These are phyloP conservation scores for Varanus komodoensis DNA, from an alignment of 2,113 vertebrate genomes.

Conservation along the genomic window DNA sequence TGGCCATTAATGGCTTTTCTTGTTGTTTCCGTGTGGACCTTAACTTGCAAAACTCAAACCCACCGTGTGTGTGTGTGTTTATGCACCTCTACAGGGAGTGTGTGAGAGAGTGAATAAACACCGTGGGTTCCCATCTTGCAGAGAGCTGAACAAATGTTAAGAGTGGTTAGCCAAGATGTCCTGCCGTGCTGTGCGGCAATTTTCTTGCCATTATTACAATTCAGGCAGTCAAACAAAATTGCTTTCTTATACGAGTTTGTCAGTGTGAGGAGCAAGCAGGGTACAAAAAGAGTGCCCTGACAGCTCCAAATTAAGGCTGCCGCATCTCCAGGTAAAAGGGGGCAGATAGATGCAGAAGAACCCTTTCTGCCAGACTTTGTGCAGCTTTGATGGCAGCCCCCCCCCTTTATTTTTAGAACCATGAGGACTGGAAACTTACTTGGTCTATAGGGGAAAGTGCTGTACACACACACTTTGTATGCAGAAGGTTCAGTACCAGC, in stretches of 20 bases:
- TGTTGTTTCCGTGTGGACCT: neutral
- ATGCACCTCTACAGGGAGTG: no score
- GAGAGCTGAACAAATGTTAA: neutral
- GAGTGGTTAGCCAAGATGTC: neutral
- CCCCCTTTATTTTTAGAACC: no score
- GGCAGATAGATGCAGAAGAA: no score
- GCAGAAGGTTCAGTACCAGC: neutral
- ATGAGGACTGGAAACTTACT: no score
- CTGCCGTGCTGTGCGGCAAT: neutral
- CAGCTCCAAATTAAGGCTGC: no score
- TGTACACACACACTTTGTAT: neutral
- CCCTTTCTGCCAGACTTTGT: no score
- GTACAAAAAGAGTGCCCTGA: no score
- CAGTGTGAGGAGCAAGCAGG: neutral
- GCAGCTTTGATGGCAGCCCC: no score
- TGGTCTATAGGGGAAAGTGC: no score
- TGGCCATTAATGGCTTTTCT: neutral
- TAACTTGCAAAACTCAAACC: neutral
- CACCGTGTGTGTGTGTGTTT: neutral
- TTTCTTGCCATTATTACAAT: neutral
- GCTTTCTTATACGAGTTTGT: neutral
- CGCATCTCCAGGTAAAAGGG: no score
- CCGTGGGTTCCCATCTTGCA: neutral
- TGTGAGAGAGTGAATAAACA: neutral
- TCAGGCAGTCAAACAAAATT: neutral